Base-by-base conservation (phyloP, 2,113 vertebrate genomes). In the Lates calcarifer region DNA sequence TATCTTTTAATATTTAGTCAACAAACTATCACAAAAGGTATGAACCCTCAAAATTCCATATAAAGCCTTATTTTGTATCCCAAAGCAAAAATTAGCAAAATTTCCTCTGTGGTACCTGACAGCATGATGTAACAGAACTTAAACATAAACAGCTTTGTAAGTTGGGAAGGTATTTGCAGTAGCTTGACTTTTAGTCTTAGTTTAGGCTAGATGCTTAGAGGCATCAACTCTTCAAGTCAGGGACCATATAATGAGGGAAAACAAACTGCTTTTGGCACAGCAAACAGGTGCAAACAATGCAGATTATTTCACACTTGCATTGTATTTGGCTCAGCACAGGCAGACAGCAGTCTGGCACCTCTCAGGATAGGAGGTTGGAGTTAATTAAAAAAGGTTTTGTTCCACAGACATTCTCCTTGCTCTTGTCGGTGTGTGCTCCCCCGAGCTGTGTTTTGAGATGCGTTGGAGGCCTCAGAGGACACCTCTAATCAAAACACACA, bases 311-410 rank as follows among this genome's bases (percentile, higher is more conserved):
- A 82, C 67, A 49, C 70, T 62, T 81, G 24, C 24, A 65, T 66
- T 81, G 49, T 79, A 5, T 81, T 77, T 87, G 77, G 79, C 76
- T 71, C 69, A 49, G 81, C 56, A n/a, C n/a, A 79, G 60, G 35
- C 62, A 80, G 64, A 72, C 82, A 78, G 60, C 69, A 24, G 74
- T 62, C 77, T 88, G 89, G 70, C 13, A 11, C 74, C 66, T 81
- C 57, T 15, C 14, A 53, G 66, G 39, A 81, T 64, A 81, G 45
- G 39, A 86, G 62, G 77, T 70, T 78, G 31, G 45, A 85, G 87
- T 85, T 88, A 87, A 92, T 86, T 88, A 84, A 88, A 85, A 87
- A 82, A 60, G 33, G 39, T 89, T 88, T 86, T 74, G 68, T 84
- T 86, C 51, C 60, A 61, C 75, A 67, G 71, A 78, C 51, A 49